Percentiles rank a stretch among this genome's conserved stretches.
Conservation (phyloP, 2,888 invertebrate genomes). For the Dicroscelio sp. region DNA sequence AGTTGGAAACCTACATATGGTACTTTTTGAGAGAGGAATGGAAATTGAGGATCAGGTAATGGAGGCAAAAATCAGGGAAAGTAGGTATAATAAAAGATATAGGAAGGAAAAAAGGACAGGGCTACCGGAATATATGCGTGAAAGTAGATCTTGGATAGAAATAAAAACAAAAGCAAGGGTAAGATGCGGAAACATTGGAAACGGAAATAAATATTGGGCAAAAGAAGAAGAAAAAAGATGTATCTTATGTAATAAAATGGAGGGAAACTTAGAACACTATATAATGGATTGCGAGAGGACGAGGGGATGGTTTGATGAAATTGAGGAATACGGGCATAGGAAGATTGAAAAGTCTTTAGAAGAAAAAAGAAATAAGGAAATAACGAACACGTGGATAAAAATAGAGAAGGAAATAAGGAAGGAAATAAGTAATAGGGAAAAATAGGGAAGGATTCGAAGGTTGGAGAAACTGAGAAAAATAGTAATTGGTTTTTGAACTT, state of each 20-base stretch:
- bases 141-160: neutral
- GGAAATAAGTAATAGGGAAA: no score
- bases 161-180: neutral
- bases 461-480: no score
- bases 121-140: neutral
- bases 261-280: neutral
- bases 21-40: neutral
- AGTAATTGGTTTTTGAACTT: no score
- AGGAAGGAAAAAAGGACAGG: neutral
- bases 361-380: no score
- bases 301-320: conserved; percentile 17
- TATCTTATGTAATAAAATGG: neutral
- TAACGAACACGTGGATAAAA: no score
- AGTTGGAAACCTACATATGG: no score
- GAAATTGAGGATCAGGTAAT: no score
- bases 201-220: neutral
- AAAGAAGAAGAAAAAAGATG: neutral
- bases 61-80: no score
- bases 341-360: neutral
- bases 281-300: neutral
- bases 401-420: no score
- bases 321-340: neutral
- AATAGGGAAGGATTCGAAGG: no score
- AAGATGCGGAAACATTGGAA: conserved; percentile 12
- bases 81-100: neutral